Evolutionary conservation across 2,113 vertebrate species (phyloP).

Genomic region (Nothobranchius kuhntae): DNA sequence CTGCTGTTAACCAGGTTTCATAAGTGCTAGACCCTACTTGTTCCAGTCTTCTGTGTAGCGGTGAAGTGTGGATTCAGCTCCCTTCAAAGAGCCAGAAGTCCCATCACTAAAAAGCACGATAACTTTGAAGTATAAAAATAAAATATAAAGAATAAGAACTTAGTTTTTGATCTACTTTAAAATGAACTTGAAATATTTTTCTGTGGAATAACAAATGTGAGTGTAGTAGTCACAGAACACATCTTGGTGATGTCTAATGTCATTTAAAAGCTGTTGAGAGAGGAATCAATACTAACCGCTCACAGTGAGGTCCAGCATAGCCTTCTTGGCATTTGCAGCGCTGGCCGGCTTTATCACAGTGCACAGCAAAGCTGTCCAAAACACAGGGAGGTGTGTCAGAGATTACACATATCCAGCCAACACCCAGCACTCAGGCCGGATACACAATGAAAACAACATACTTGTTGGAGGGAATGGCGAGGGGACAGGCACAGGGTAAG

Average conservation of each 20-base stretch:
- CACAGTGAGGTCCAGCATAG: conserved; percentile 91
- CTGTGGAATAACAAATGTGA: no score
- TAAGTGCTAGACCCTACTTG: no score
- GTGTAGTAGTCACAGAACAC: not conserved
- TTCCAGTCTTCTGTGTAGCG: no score
- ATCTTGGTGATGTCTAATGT: not conserved
- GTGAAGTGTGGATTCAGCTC: no score
- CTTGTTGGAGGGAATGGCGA: conserved; percentile 85
- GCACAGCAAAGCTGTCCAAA: conserved; percentile 86
- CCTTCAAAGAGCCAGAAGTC: no score
- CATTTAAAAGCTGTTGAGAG: not conserved
- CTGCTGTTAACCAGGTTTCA: no score
- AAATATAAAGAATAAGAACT: no score
- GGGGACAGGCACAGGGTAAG: conserved; percentile 88
- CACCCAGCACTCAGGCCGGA: not conserved
- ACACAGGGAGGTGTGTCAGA: conserved; percentile 36
- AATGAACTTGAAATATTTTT: no score
- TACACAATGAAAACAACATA: conserved; percentile 61
- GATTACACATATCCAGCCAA: conserved; percentile 2
- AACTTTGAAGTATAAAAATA: no score
- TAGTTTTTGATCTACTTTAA: no score
- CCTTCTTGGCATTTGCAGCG: conserved; percentile 91
- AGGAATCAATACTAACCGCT: conserved; percentile 84
- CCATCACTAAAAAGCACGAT: no score
- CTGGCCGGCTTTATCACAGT: conserved; percentile 85